Base-by-base conservation (phyloP, 2,888 invertebrate species). In the Ochropacha duplaris region DNA sequence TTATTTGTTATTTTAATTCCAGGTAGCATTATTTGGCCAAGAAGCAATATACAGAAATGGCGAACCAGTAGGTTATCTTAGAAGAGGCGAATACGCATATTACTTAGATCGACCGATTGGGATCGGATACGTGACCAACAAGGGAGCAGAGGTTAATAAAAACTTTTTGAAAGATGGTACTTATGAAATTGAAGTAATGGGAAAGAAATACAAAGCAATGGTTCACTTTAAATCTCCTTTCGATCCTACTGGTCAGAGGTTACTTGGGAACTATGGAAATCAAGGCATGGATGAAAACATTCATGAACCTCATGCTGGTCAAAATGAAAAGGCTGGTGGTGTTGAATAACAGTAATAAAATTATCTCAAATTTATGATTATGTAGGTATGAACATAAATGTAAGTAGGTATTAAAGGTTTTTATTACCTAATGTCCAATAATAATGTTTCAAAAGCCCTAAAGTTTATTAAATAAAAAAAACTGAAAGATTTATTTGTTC, bases 11-110 rank as follows among this genome's bases (percentile, higher is more conserved):
- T 59, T 55, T 24, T 44, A 19, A 19, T 75, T 73, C 22, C 84
- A 95, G 86, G 89, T 96, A 14, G 95, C 97, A n/a, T 78, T 98
- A 49, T 97, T 96, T 93, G 98, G 98, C 0, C 92, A 97, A 71
- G 98, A 98, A 92, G 95, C 96, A 0, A 95, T 98, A 75, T 97
- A 95, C 88, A 94, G 97, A 75, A 95, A 97, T 77, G 96, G 95
- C 3, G 89, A 94, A 69, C 93, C 96, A 0, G 96, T 97, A 5
- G 98, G 98, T 12, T 96, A 96, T 71, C 83, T 98, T 8, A 92
- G 98, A 62, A 93, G 98, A 78, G 97, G 96, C 0, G 97, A 97
- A 67, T 98, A 95, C 78, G 97, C 95, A 0, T 94, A 92, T 72
- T 86, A 84, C 58, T 78, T 94, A 4, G 88, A 93, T 57, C 94